A percentile compares a stretch with the other conserved stretches of the same genome.
These are phyloP conservation scores for Amblyopsis hoosieri DNA, from an alignment of 2,797 vertebrate genomes.

Conservation along the genomic window DNA sequence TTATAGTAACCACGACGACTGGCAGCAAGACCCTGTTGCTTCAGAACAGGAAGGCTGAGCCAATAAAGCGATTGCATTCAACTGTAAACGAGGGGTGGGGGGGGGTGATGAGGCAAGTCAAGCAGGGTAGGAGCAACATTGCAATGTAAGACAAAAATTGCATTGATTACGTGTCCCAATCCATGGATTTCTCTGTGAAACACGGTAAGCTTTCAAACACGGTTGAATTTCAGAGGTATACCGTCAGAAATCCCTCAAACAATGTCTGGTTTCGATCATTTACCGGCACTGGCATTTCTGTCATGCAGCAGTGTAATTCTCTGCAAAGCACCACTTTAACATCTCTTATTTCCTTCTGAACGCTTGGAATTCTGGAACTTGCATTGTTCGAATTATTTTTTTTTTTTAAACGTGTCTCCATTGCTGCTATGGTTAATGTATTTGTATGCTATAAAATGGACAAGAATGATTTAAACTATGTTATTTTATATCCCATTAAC, in stretches of 20 bases:
- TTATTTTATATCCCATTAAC: conserved; percentile 18
- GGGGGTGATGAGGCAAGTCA: conserved; percentile 20
- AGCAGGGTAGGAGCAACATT: conserved; percentile 29
- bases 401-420: neutral
- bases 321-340: conserved; percentile 29
- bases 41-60: conserved; percentile 53
- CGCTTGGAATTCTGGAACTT: conserved; percentile 15
- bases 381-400: conserved; percentile 6
- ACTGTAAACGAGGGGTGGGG: conserved; percentile 57
- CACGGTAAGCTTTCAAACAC: conserved; percentile 54
- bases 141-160: conserved; percentile 63
- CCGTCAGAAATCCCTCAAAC: conserved; percentile 44
- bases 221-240: conserved; percentile 44
- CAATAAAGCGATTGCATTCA: conserved; percentile 62
- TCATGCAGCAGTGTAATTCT: conserved; percentile 42
- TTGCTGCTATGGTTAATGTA: conserved; percentile 11
- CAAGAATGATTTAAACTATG: conserved; percentile 36
- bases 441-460: conserved; percentile 29
- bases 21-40: conserved; percentile 45
- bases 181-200: conserved; percentile 47
- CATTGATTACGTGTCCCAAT: conserved; percentile 64
- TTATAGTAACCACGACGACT: conserved; percentile 71
- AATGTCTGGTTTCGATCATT: conserved; percentile 64
- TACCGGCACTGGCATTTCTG: conserved; percentile 44
- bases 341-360: conserved; percentile 18